Conservation (phyloP, 1,140 invertebrate genomes). For the Harlomillsia oculata region DNA sequence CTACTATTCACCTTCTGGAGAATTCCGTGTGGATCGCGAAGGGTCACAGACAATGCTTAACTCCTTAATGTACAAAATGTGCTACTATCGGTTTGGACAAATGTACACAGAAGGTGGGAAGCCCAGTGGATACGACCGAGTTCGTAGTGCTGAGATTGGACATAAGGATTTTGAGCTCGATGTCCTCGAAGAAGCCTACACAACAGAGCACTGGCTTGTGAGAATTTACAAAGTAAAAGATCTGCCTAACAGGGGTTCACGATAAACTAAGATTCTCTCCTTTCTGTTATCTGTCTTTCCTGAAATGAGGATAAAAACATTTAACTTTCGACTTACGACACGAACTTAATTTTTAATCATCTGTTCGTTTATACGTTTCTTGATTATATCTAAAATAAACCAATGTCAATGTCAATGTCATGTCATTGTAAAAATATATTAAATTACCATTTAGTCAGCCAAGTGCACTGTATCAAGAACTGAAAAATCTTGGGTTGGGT, state of each 20-base stretch:
- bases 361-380: too few species aligned
- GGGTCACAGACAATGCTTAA: constrained; percentile 76
- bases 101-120: constrained; percentile 78
- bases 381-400: too few species aligned
- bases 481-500: too few species aligned
- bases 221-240: constrained; percentile 91
- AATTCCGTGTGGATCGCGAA: constrained; percentile 87
- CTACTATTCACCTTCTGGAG: constrained; percentile 87
- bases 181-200: constrained; percentile 86
- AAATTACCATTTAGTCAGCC: too few species aligned
- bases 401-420: too few species aligned
- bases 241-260: constrained; percentile 64
- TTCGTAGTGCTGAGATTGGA: constrained; percentile 82
- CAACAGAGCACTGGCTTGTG: constrained; percentile 90
- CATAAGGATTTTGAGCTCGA: constrained; percentile 91
- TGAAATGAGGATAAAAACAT: too few species aligned
- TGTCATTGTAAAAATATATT: too few species aligned
- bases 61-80: constrained; percentile 94
- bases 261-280: too few species aligned
- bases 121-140: constrained; percentile 81
- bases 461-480: too few species aligned
- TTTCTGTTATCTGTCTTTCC: too few species aligned
- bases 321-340: too few species aligned
- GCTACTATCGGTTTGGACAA: constrained; percentile 86
- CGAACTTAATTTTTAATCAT: too few species aligned